Evolutionary conservation across 2,113 vertebrate genomes (phyloP).

Genomic region (Clarias magur): DNA sequence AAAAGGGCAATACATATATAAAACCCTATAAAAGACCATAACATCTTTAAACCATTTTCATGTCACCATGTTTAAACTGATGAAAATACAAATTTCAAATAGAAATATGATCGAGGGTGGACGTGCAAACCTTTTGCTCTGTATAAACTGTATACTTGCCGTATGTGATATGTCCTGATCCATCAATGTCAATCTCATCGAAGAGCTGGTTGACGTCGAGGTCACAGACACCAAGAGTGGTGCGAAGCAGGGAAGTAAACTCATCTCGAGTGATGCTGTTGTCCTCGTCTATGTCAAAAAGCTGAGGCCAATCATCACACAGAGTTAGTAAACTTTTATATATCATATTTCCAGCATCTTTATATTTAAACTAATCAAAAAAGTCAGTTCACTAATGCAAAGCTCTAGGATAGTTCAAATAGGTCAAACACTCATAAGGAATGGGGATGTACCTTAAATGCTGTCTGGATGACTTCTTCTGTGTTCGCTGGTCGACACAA

Average conservation of each 20-base stretch:
- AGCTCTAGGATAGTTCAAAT: not conserved
- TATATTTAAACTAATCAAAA: not conserved
- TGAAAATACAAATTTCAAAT: not conserved
- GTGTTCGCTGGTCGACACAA: conserved; percentile 93
- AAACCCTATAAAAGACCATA: not conserved
- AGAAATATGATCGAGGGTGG: too few relatives aligned
- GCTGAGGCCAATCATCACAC: conserved; percentile 65
- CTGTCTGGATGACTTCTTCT: conserved; percentile 88
- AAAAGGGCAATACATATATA: not conserved
- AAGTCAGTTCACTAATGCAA: not conserved
- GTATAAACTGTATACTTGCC: conserved; percentile 71
- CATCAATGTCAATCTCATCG: conserved; percentile 84
- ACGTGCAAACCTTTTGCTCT: not conserved
- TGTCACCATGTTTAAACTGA: not conserved
- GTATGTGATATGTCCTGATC: conserved; percentile 83
- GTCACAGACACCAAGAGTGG: conserved; percentile 84
- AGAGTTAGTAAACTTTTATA: not conserved
- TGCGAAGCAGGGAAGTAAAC: conserved; percentile 84
- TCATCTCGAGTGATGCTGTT: conserved; percentile 84
- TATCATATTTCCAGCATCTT: not conserved
- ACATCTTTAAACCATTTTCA: not conserved
- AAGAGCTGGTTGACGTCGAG: conserved; percentile 87
- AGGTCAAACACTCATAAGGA: not conserved
- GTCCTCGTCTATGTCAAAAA: conserved; percentile 91
- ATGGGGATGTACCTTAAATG: conserved; percentile 80